phyloP scores from a whole-genome alignment of 1,140 invertebrate species.

The Lordiphosa mommai region DNA sequence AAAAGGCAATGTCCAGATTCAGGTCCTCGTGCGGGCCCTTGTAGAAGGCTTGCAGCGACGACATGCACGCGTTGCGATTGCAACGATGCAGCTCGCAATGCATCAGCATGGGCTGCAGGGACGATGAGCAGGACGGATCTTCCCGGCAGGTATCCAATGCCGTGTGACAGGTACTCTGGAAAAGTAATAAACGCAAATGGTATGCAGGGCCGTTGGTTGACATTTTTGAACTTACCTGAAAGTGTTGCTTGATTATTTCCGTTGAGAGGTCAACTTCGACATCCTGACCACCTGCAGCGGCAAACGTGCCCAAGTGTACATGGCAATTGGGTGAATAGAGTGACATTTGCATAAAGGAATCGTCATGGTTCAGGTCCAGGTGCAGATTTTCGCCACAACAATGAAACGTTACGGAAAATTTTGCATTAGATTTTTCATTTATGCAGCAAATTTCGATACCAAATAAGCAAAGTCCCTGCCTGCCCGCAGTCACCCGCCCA shows the following conservation, averaged over 20 bases:
- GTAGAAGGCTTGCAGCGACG: constrained; percentile 91
- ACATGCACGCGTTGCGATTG: constrained; percentile 91
- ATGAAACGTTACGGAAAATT: no score
- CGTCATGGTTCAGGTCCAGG: constrained; percentile 9
- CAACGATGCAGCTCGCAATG: constrained; percentile 89
- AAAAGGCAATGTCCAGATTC: constrained; percentile 93
- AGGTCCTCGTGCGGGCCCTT: constrained; percentile 87
- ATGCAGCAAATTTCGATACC: constrained; percentile 17
- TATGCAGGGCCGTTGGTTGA: constrained; percentile 43
- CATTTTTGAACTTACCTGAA: constrained; percentile 69
- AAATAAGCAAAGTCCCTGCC: not conserved
- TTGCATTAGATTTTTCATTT: constrained; percentile 61
- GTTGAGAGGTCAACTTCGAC: constrained; percentile 79
- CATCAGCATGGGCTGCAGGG: constrained; percentile 89
- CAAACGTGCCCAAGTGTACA: constrained; percentile 70
- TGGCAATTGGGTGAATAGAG: not conserved
- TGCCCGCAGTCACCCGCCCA: not conserved
- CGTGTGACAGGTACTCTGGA: constrained; percentile 87
- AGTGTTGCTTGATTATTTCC: constrained; percentile 80
- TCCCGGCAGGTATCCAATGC: constrained; percentile 88
- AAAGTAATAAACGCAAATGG: constrained; percentile 42
- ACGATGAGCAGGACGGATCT: constrained; percentile 87
- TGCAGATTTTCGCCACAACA: constrained; percentile 1
- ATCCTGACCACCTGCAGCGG: constrained; percentile 76
- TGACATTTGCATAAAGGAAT: constrained; percentile 28